These are phyloP conservation scores for Staurois parvus DNA, from an alignment of 2,797 vertebrate species.

Conservation along the genomic window DNA sequence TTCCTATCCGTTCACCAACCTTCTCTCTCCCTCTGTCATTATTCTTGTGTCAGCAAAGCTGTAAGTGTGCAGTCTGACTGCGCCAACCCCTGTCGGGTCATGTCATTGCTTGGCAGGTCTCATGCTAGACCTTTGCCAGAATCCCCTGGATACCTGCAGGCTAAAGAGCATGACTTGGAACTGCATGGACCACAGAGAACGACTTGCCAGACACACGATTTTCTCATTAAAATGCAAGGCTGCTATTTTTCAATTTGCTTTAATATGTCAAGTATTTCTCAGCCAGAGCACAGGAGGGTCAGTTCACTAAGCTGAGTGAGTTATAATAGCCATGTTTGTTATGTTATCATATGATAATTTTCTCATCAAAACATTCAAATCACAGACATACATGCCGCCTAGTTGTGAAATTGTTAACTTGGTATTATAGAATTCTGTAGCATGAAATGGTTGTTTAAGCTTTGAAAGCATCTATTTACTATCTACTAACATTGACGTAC, in stretches of 20 bases:
- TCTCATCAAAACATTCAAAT: no score
- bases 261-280: constrained; percentile 19
- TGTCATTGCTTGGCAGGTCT: constrained; percentile 41
- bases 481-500: no score
- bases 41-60: constrained; percentile 18
- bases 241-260: constrained; percentile 23
- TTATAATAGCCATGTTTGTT: no score
- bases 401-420: no score
- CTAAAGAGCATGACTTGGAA: constrained; percentile 38
- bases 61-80: neutral
- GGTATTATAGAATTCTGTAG: no score
- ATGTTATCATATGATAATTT: no score
- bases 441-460: no score
- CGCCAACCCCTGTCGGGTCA: constrained; percentile 35
- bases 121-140: constrained; percentile 28
- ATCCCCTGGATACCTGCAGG: constrained; percentile 23
- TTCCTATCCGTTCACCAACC: neutral
- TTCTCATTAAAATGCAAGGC: constrained; percentile 41
- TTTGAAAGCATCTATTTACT: no score
- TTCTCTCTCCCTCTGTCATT: constrained; percentile 15
- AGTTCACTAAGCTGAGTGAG: no score
- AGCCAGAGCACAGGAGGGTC: neutral
- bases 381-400: no score
- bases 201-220: constrained; percentile 24
- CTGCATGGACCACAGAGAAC: neutral